These are phyloP conservation scores for Leptogaster cylindrica DNA, from an alignment of 2,888 invertebrate species.

Conservation along the genomic window DNA sequence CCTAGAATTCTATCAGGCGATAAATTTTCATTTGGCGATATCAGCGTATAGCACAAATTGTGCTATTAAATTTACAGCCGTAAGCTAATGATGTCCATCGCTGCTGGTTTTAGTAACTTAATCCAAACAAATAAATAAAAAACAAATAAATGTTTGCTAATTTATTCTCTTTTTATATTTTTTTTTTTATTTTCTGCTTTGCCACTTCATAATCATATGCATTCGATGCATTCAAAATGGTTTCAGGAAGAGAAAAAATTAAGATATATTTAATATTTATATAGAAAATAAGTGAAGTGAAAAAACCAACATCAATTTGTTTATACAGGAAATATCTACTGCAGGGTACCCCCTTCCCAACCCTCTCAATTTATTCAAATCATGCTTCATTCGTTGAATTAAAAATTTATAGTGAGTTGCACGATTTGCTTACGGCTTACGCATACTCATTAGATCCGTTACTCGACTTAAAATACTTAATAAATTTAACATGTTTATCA, in stretches of 20 bases:
- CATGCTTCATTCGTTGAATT: conserved; percentile 8
- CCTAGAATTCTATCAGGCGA: conserved; percentile 20
- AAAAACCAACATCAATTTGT: too few species aligned
- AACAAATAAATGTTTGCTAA: too few species aligned
- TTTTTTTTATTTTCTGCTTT: conserved; percentile 12
- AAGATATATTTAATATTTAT: too few species aligned
- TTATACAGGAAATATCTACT: too few species aligned
- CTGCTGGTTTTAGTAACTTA: conserved; percentile 26
- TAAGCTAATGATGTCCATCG: conserved; percentile 1
- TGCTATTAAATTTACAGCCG: conserved; percentile 18
- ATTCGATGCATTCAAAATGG: neutral
- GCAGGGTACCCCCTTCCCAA: neutral
- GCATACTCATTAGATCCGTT: conserved; percentile 32
- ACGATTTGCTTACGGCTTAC: neutral
- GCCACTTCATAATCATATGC: neutral
- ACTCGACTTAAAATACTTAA: conserved; percentile 34
- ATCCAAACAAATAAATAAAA: conserved; percentile 17
- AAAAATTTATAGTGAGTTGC: too few species aligned
- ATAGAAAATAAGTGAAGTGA: too few species aligned
- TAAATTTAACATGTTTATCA: conserved; percentile 40
- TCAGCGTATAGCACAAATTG: conserved; percentile 15
- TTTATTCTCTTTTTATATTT: too few species aligned
- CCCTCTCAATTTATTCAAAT: conserved; percentile 25
- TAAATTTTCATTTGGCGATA: conserved; percentile 32
- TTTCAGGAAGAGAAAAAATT: neutral